Conservation (phyloP, 2,797 vertebrate species). For the Phrynocephalus guinanensis region DNA sequence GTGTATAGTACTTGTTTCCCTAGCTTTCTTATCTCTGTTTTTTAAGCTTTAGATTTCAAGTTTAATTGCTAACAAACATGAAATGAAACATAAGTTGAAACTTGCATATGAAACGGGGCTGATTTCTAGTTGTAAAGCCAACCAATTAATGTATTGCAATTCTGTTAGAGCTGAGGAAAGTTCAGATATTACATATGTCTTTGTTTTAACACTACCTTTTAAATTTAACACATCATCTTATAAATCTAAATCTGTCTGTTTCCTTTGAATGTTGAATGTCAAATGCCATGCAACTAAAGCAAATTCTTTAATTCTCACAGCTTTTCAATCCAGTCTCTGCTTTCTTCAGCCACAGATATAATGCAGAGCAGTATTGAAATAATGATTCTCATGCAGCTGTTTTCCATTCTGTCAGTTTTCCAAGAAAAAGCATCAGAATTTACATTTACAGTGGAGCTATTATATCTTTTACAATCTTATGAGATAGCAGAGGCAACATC, state of each 20-base stretch:
- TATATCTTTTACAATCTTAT: background rate
- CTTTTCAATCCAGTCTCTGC: background rate
- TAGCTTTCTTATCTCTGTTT: background rate
- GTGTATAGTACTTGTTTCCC: background rate
- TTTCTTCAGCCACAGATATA: background rate
- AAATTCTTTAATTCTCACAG: background rate
- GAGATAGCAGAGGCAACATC: background rate
- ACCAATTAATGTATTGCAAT: background rate
- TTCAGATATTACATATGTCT: background rate
- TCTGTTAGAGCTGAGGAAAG: background rate
- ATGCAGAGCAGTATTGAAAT: background rate
- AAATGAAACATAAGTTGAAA: background rate
- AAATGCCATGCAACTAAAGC: background rate
- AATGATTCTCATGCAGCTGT: background rate
- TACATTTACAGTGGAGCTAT: background rate
- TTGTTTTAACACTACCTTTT: background rate
- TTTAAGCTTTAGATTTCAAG: background rate
- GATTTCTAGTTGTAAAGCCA: background rate
- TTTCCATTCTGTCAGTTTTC: background rate
- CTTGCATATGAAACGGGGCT: background rate
- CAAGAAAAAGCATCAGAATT: background rate
- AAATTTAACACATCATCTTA: background rate
- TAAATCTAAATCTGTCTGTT: background rate
- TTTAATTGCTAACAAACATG: background rate
- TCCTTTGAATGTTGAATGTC: background rate